Conservation (phyloP, 2,797 vertebrate genomes). For the Mareca strepera region DNA sequence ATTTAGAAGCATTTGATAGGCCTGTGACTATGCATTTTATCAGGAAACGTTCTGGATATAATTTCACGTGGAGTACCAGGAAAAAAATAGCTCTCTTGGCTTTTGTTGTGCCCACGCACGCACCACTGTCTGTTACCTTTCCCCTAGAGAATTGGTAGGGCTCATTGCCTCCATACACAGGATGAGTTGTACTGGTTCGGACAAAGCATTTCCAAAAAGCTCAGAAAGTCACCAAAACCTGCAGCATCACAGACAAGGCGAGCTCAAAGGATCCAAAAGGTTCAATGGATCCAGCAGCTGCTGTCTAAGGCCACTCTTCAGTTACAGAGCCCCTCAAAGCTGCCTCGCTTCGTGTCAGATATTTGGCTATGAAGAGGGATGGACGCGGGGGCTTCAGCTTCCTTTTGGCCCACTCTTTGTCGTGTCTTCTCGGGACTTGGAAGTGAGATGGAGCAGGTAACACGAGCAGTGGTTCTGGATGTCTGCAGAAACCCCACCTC, state of each 20-base stretch:
- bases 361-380: background rate
- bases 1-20: background rate
- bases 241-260: background rate
- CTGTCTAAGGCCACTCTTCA: background rate
- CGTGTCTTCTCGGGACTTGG: background rate
- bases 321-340: rapidly evolving
- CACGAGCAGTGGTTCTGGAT: background rate
- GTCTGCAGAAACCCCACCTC: background rate
- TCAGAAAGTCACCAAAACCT: background rate
- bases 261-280: background rate
- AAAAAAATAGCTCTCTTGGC: background rate
- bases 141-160: background rate
- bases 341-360: background rate
- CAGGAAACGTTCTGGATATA: rapidly evolving
- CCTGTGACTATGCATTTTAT: background rate
- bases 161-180: rapidly evolving
- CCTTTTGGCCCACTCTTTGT: background rate
- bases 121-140: background rate
- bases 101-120: background rate
- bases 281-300: background rate
- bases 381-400: background rate
- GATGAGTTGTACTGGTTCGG: background rate
- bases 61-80: rapidly evolving
- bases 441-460: background rate
- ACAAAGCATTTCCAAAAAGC: rapidly evolving